Conservation (phyloP, 2,888 invertebrate genomes). For the Agrochola lychnidis region DNA sequence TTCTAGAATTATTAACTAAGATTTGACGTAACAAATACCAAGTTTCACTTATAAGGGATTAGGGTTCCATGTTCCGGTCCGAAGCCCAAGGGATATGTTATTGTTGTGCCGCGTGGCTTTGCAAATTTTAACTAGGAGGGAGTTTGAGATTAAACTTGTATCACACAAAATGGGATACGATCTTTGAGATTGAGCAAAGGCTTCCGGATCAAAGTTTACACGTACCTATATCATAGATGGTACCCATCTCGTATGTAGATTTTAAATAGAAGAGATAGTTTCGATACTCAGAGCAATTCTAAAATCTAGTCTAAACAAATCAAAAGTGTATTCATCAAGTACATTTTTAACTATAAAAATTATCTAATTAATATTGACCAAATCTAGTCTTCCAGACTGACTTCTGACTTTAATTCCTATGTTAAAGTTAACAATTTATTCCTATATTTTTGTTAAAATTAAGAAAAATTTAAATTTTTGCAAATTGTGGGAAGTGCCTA, state of each 20-base stretch:
- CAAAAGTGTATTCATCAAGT: too few relatives aligned
- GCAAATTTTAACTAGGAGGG: slow-evolving; percentile 64
- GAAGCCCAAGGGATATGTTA: slow-evolving; percentile 83
- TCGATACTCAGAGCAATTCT: background rate
- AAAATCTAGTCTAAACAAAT: background rate
- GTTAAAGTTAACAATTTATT: too few relatives aligned
- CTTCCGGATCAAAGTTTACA: slow-evolving; percentile 19
- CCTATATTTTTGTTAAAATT: too few relatives aligned
- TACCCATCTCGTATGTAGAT: background rate
- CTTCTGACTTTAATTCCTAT: too few relatives aligned
- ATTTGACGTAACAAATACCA: slow-evolving; percentile 86
- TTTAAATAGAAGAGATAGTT: background rate
- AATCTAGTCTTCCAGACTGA: too few relatives aligned
- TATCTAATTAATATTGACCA: too few relatives aligned
- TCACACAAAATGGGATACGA: slow-evolving; percentile 52
- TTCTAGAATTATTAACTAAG: slow-evolving; percentile 91
- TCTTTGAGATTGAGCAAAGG: slow-evolving; percentile 51
- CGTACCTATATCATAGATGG: background rate
- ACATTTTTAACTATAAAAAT: too few relatives aligned
- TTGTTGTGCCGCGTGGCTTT: slow-evolving; percentile 74
- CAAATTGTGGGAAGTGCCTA: too few relatives aligned
- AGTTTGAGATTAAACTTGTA: slow-evolving; percentile 64
- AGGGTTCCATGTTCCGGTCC: slow-evolving; percentile 84
- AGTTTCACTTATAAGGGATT: slow-evolving; percentile 84
- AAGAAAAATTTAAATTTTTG: too few relatives aligned